Conservation (phyloP, 1,140 invertebrate species). For the Drosophila lacteicornis region DNA sequence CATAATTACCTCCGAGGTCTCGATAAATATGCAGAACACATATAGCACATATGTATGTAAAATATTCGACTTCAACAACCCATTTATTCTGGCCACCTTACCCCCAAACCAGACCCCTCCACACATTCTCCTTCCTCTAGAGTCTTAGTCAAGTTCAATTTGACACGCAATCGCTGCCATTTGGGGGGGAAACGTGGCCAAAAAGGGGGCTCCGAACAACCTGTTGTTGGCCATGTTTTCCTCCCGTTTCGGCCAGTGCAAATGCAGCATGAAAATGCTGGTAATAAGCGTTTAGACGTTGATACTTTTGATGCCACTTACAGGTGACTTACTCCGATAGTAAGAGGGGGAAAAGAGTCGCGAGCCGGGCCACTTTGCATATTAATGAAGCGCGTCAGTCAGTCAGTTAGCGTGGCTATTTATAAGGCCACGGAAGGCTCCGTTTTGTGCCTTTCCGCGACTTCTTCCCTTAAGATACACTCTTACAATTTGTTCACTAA, state of each 20-base stretch:
- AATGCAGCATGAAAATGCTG: slow-evolving; percentile 78
- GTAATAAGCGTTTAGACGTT: slow-evolving; percentile 79
- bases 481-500: not conserved
- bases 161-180: slow-evolving; percentile 70
- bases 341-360: not conserved
- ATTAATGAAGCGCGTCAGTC: slow-evolving; percentile 71
- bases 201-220: slow-evolving; percentile 45
- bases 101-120: slow-evolving; percentile 8
- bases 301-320: slow-evolving; percentile 56
- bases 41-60: slow-evolving; percentile 22
- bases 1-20: slow-evolving; percentile 22
- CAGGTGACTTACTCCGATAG: slow-evolving; percentile 18
- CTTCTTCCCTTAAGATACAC: slow-evolving; percentile 1
- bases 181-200: slow-evolving; percentile 7
- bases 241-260: slow-evolving; percentile 26
- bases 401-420: slow-evolving; percentile 60
- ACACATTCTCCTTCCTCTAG: not conserved
- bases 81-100: slow-evolving; percentile 57
- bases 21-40: slow-evolving; percentile 36
- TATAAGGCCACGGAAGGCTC: slow-evolving; percentile 41
- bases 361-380: slow-evolving; percentile 69
- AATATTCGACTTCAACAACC: slow-evolving; percentile 58
- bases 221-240: slow-evolving; percentile 62
- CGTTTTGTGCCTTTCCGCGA: not conserved
- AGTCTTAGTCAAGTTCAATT: slow-evolving; percentile 64